Percentiles rank a stretch among this genome's conserved stretches.
Conservation (phyloP, 1,140 invertebrate genomes). For the Danaus plexippus region DNA sequence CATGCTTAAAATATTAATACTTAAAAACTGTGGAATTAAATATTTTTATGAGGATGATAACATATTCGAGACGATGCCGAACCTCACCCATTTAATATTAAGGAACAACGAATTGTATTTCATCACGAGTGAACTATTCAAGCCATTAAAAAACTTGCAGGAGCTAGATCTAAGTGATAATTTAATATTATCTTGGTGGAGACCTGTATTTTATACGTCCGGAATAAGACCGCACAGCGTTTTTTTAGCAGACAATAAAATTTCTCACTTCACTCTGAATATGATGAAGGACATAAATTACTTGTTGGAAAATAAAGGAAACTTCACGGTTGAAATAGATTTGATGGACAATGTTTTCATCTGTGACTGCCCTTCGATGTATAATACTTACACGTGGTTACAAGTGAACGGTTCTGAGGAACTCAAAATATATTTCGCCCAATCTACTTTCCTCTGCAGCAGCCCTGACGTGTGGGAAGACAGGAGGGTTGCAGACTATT, state of each 20-base stretch:
- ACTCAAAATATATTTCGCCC: conserved; percentile 40
- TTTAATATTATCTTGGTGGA: conserved; percentile 66
- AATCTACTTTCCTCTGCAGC: conserved; percentile 50
- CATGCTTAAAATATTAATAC: conserved; percentile 62
- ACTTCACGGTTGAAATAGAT: conserved; percentile 48
- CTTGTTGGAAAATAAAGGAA: conserved; percentile 45
- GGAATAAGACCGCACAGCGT: conserved; percentile 50
- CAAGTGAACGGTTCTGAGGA: conserved; percentile 41
- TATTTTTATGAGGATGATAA: conserved; percentile 60
- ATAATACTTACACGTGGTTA: conserved; percentile 51
- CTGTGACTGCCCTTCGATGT: conserved; percentile 70
- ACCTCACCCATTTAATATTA: conserved; percentile 66
- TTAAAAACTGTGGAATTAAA: conserved; percentile 68
- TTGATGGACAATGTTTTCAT: conserved; percentile 70
- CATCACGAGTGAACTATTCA: conserved; percentile 56
- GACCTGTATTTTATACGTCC: conserved; percentile 53
- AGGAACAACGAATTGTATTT: conserved; percentile 65
- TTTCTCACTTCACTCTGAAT: conserved; percentile 67
- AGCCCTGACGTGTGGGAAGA: conserved; percentile 62
- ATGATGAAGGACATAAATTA: conserved; percentile 73
- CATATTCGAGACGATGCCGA: conserved; percentile 68
- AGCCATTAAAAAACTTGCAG: conserved; percentile 56
- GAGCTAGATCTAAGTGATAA: conserved; percentile 69
- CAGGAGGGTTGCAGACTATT: conserved; percentile 48
- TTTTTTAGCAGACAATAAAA: conserved; percentile 68